Conservation (phyloP, 2,888 invertebrate species). For the Rhagophthalmus giganteus region DNA sequence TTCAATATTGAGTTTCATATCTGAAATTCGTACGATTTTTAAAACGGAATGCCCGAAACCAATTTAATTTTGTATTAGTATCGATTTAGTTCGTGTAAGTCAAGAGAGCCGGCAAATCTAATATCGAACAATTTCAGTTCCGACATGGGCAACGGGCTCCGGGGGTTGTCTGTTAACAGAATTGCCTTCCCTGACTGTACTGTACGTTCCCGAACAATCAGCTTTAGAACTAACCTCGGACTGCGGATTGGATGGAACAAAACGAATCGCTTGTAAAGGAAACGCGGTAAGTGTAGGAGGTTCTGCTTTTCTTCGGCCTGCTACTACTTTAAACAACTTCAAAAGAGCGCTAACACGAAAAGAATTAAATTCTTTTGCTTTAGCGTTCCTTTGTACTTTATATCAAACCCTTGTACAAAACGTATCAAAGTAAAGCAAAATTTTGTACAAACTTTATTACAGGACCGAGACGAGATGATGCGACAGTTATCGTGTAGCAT, state of each 20-base stretch:
- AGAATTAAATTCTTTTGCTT: constrained; percentile 10
- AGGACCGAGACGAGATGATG: constrained; percentile 66
- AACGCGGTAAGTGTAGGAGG: constrained; percentile 68
- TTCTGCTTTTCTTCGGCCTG: no score
- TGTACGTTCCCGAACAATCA: constrained; percentile 76
- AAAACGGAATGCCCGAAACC: no score
- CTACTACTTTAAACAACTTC: constrained; percentile 10
- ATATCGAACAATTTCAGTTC: constrained; percentile 59
- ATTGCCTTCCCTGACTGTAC: constrained; percentile 71
- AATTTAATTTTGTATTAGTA: no score
- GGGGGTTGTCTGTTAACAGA: constrained; percentile 73
- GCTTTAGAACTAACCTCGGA: constrained; percentile 76
- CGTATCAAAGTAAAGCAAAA: no score
- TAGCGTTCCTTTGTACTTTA: constrained; percentile 4
- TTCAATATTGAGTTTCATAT: no score
- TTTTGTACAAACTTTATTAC: constrained; percentile 38
- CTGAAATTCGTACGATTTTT: no score
- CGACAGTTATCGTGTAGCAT: constrained; percentile 63
- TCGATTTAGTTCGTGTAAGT: no score
- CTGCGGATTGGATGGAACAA: constrained; percentile 73
- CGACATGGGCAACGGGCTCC: constrained; percentile 70
- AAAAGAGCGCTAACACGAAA: constrained; percentile 6
- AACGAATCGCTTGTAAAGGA: constrained; percentile 73
- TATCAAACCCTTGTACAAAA: constrained; percentile 3
- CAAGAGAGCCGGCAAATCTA: background rate